Evolutionary conservation across 2,113 vertebrate genomes (phyloP).

Genomic region (Dasyurus viverrinus): DNA sequence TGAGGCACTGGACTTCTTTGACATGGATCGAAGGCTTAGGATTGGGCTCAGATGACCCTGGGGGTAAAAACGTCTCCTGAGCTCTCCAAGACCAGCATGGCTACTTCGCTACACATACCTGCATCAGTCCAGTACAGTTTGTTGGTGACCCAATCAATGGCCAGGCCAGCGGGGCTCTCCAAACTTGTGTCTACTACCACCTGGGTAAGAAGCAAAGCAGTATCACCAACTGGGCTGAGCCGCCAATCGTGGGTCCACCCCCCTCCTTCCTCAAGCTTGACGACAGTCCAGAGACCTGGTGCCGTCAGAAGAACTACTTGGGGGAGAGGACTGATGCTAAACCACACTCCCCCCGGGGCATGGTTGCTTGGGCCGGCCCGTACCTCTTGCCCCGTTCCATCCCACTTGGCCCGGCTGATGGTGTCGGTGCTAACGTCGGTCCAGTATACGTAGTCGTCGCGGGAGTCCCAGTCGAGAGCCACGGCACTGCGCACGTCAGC

Average conservation of each 20-base stretch:
- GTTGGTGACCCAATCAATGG: slow-evolving; percentile 97
- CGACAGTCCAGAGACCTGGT: background rate
- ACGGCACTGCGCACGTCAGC: slow-evolving; percentile 97
- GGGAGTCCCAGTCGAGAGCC: slow-evolving; percentile 97
- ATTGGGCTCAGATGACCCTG: background rate
- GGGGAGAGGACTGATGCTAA: background rate
- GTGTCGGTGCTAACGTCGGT: slow-evolving; percentile 98
- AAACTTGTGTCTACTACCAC: slow-evolving; percentile 97
- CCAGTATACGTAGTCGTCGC: slow-evolving; percentile 96
- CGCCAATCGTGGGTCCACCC: background rate
- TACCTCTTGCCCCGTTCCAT: slow-evolving; percentile 96
- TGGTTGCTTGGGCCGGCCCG: background rate
- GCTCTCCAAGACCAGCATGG: background rate
- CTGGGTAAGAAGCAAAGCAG: slow-evolving; percentile 82
- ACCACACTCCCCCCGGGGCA: background rate
- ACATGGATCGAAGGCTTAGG: slow-evolving; percentile 12
- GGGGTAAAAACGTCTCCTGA: background rate
- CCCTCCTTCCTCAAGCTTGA: background rate
- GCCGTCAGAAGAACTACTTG: background rate
- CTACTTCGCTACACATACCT: slow-evolving; percentile 84
- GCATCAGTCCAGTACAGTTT: slow-evolving; percentile 99
- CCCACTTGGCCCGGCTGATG: slow-evolving; percentile 98
- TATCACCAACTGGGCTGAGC: background rate
- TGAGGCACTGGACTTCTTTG: background rate
- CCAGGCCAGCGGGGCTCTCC: slow-evolving; percentile 98